These are phyloP conservation scores for Protonemura montana DNA, from an alignment of 2,888 invertebrate genomes.

Conservation along the genomic window DNA sequence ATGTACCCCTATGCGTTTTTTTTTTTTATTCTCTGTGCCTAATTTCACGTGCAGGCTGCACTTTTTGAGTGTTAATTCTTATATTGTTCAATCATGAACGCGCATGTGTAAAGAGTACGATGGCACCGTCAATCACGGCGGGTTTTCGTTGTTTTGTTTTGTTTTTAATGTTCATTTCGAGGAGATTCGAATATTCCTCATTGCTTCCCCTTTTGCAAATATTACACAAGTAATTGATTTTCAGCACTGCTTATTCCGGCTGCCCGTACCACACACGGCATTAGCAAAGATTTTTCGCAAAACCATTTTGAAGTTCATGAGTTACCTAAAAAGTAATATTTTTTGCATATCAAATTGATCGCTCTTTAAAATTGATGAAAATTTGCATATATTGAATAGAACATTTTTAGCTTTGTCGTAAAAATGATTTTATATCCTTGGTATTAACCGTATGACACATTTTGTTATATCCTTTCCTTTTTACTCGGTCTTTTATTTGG, in stretches of 20 bases:
- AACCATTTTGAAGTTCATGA: neutral
- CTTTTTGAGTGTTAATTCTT: neutral
- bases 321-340: neutral
- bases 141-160: neutral
- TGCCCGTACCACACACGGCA: neutral
- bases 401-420: conserved; percentile 43
- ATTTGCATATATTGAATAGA: conserved; percentile 41
- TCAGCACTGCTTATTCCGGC: too few relatives aligned
- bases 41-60: too few relatives aligned
- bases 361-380: conserved; percentile 37
- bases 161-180: neutral
- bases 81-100: neutral
- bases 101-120: neutral
- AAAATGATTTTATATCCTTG: conserved; percentile 45
- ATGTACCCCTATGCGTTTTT: neutral
- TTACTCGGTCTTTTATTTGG: conserved; percentile 32
- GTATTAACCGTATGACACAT: conserved; percentile 41
- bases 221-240: too few relatives aligned
- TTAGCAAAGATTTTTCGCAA: neutral
- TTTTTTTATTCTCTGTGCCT: neutral
- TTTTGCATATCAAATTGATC: conserved; percentile 41
- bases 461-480: conserved; percentile 38
- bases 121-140: neutral
- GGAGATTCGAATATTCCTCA: neutral
- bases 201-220: neutral